A percentile compares a stretch with the other conserved stretches of the same genome.
These are phyloP conservation scores for Philereme vetulata DNA, from an alignment of 2,888 invertebrate genomes.

Conservation along the genomic window DNA sequence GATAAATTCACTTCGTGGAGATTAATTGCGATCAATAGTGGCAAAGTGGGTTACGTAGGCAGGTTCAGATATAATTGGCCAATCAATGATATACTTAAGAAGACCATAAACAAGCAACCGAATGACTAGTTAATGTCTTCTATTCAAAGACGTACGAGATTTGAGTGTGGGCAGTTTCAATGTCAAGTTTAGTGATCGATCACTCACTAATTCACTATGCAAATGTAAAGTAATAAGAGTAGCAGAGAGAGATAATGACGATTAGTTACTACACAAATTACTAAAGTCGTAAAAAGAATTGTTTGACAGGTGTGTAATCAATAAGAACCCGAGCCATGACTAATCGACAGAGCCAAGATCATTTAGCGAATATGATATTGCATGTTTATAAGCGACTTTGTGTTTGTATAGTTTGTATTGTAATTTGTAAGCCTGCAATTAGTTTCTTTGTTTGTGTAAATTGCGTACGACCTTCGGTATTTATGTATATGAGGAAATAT, in stretches of 20 bases:
- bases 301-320: conserved; percentile 2
- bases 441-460: conserved; percentile 29
- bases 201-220: neutral
- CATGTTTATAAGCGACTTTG: conserved; percentile 14
- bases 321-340: conserved; percentile 17
- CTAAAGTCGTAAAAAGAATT: neutral
- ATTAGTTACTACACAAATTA: neutral
- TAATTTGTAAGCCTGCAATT: conserved; percentile 15
- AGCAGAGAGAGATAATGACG: neutral
- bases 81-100: conserved; percentile 12
- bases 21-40: too few relatives aligned
- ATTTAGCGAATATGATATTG: conserved; percentile 9
- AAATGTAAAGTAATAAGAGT: neutral
- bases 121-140: conserved; percentile 1
- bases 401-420: conserved; percentile 6
- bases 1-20: too few relatives aligned
- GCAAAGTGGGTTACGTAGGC: neutral
- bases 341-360: conserved; percentile 12
- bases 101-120: conserved; percentile 3
- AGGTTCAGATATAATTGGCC: conserved; percentile 19
- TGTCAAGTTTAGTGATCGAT: conserved; percentile 18
- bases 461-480: conserved; percentile 18
- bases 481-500: conserved; percentile 19
- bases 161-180: conserved; percentile 12
- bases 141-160: conserved; percentile 20